Evolutionary conservation across 2,113 vertebrate species (phyloP).

Genomic region (Macrotus californicus): DNA sequence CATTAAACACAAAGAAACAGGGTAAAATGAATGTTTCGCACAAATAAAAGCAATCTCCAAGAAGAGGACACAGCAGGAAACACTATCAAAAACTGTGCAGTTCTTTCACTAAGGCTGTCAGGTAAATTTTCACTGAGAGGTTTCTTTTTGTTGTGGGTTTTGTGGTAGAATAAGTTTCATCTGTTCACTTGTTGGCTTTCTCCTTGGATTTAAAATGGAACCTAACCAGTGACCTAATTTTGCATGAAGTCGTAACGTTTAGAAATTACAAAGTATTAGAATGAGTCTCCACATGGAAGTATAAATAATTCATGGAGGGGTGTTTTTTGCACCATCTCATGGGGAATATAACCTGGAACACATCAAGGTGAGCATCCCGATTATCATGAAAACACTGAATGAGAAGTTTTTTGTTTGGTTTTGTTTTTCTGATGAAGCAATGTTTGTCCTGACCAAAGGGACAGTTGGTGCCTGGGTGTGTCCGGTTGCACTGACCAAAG

Average conservation of each 20-base stretch:
- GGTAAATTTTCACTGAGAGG: constrained; percentile 47
- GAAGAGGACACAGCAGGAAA: neutral
- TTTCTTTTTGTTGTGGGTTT: constrained; percentile 48
- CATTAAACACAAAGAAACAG: constrained; percentile 26
- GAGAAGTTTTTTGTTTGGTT: neutral
- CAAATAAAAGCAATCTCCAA: constrained; percentile 22
- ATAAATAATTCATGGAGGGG: constrained; percentile 66
- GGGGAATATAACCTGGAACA: constrained; percentile 40
- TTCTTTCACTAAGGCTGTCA: constrained; percentile 60
- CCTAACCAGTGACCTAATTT: constrained; percentile 18
- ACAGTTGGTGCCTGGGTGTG: neutral
- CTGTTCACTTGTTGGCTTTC: constrained; percentile 18
- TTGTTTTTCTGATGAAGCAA: constrained; percentile 52
- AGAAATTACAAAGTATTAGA: constrained; percentile 68
- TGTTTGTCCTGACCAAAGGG: neutral
- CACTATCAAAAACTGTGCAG: neutral
- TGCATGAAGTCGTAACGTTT: constrained; percentile 55
- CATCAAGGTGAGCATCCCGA: constrained; percentile 49
- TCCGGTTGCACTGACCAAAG: neutral
- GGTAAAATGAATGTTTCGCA: neutral
- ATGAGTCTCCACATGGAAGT: constrained; percentile 55
- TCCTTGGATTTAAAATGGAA: constrained; percentile 58
- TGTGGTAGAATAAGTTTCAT: constrained; percentile 27
- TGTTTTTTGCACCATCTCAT: constrained; percentile 55
- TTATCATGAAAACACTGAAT: constrained; percentile 57